These are phyloP conservation scores for Agrochola circellaris DNA, from an alignment of 2,888 invertebrate species.

Conservation along the genomic window DNA sequence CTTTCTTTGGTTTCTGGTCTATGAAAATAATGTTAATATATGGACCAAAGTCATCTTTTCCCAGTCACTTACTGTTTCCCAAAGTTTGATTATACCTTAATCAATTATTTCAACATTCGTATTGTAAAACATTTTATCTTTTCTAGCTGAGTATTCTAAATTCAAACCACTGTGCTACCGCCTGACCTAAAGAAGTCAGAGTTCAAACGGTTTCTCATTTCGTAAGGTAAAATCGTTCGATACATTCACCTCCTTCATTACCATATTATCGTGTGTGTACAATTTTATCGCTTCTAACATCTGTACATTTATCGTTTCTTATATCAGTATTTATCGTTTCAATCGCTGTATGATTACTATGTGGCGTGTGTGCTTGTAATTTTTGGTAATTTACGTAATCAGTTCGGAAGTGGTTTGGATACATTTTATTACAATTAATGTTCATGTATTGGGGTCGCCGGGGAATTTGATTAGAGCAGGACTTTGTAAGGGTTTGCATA, in stretches of 20 bases:
- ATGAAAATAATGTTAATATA: background rate
- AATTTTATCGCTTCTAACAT: constrained; percentile 59
- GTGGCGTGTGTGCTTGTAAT: constrained; percentile 68
- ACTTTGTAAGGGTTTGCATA: constrained; percentile 18
- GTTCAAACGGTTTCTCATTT: constrained; percentile 53
- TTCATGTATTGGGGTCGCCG: constrained; percentile 59
- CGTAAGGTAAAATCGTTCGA: constrained; percentile 33
- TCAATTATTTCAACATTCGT: background rate
- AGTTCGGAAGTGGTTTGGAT: constrained; percentile 64
- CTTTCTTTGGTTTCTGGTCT: no score
- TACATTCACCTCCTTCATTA: constrained; percentile 57
- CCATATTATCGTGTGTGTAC: constrained; percentile 63
- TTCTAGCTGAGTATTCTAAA: background rate
- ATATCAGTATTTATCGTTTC: constrained; percentile 54
- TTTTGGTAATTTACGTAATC: constrained; percentile 63
- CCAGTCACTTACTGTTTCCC: no score
- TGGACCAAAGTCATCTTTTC: background rate
- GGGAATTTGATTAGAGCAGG: constrained; percentile 39
- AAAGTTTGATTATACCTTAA: background rate
- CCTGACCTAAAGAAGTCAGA: constrained; percentile 38
- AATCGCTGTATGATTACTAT: constrained; percentile 65
- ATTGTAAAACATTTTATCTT: background rate
- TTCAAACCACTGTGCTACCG: constrained; percentile 5
- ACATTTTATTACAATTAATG: constrained; percentile 67
- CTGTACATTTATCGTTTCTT: constrained; percentile 57